Evolutionary conservation across 2,797 vertebrate species (phyloP), one percentile per base, ranked within the genome.

Genomic region (Eulemur albifrons): DNA sequence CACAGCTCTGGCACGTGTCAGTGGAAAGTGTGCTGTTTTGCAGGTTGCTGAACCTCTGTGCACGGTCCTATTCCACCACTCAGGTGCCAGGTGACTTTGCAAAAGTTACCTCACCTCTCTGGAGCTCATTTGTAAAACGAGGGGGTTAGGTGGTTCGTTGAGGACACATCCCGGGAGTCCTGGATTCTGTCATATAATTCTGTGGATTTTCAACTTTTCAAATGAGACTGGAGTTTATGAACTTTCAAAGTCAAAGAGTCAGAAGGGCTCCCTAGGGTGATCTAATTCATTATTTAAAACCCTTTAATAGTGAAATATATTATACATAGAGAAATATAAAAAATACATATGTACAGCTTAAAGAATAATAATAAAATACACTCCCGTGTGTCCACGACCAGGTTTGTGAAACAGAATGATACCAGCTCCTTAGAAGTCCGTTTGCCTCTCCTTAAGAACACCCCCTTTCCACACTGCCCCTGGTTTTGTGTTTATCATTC

Each of bases 231-330:
- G 90, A 45, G 80, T 54, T 95, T 81, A 57, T 1, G 40, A 81
- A 82, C 85, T 82, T 92, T 87, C 86, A 95, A 89, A 88, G 73
- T 86, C 77, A 32, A 65, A 85, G 7, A 40, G 23, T 50, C 86
- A 57, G 93, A 59, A 54, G 14, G 20, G 12, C 30, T n/a, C 48
- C 57, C 17, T 38, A 80, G 45, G 13, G 45, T n/a, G 15, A 92
- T 67, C 57, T 90, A 90, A 52, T 69, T 92, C 43, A 93, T 65
- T 94, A 69, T 63, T 92, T 88, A 67, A 96, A 90, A 77, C 10
- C 76, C n/a, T 94, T 83, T 79, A 45, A 86, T 63, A 84, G 25
- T 59, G 43, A 93, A 88, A 67, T 87, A 88, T 10, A 88, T 32
- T 27, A 57, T 57, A 27, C 32, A 85, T n/a, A 76, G 4, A 83